Conservation (phyloP, 2,888 invertebrate species). For the Balanococcus diminutus region DNA sequence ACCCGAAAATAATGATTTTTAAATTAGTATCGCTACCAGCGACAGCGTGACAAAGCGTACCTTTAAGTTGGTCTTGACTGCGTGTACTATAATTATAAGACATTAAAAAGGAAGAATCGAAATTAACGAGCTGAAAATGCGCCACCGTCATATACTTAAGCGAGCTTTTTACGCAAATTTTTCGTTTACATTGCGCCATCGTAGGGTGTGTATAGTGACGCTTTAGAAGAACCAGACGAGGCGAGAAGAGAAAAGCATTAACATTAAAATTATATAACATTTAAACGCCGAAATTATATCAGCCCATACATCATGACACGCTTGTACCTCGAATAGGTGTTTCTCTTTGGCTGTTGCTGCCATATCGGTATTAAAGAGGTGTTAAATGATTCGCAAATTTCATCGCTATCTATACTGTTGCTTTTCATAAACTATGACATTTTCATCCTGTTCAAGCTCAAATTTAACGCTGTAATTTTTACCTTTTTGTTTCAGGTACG, state of each 20-base stretch:
- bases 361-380: constrained; percentile 1
- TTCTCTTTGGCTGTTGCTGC: not conserved
- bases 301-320: not conserved
- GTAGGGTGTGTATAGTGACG: not conserved
- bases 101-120: not conserved
- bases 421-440: constrained; percentile 13
- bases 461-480: constrained; percentile 13
- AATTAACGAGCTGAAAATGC: not conserved
- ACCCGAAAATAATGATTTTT: constrained; percentile 16
- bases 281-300: constrained; percentile 10
- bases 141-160: not conserved
- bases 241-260: not conserved
- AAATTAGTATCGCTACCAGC: not conserved
- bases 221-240: not conserved
- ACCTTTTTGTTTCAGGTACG: constrained; percentile 17
- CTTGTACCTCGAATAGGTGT: not conserved
- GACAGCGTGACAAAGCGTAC: not conserved
- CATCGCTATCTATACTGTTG: not conserved
- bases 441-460: not conserved
- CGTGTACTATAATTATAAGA: not conserved
- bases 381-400: constrained; percentile 19
- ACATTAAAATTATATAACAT: constrained; percentile 21
- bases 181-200: not conserved
- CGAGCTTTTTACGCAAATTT: not conserved
- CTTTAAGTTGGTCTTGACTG: not conserved